Percentiles rank a stretch among this genome's conserved stretches.
Conservation (phyloP, 2,888 invertebrate genomes). For the Camponotus fellah region DNA sequence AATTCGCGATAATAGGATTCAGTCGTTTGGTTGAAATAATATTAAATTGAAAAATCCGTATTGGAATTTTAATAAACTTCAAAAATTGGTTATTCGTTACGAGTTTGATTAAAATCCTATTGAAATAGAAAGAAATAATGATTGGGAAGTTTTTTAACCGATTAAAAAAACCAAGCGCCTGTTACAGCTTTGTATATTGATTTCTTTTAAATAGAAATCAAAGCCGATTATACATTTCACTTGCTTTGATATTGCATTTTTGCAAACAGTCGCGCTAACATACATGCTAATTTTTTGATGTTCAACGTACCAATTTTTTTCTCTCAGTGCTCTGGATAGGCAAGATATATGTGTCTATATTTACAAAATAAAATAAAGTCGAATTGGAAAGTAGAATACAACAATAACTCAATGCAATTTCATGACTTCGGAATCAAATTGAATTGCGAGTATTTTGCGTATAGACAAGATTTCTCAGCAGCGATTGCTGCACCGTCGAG, state of each 20-base stretch:
- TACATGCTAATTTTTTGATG: conserved; percentile 45
- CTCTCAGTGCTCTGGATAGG: background rate
- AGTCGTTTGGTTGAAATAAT: conserved; percentile 45
- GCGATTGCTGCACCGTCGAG: background rate
- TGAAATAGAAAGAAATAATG: conserved; percentile 53
- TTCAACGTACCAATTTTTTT: conserved; percentile 10
- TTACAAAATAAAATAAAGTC: conserved; percentile 22
- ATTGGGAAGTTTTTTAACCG: conserved; percentile 45
- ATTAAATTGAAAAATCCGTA: conserved; percentile 52
- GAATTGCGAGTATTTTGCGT: conserved; percentile 2
- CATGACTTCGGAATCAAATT: background rate
- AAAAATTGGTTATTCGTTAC: conserved; percentile 56
- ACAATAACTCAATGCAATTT: background rate
- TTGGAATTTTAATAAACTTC: conserved; percentile 57
- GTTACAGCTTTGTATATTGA: conserved; percentile 48
- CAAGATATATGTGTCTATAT: background rate
- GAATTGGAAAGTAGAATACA: background rate
- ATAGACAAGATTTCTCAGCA: background rate
- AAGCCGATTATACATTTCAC: conserved; percentile 54
- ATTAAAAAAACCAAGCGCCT: conserved; percentile 50
- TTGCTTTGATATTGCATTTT: conserved; percentile 48
- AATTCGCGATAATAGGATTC: conserved; percentile 44
- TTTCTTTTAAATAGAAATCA: conserved; percentile 58
- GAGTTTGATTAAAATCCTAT: conserved; percentile 54
- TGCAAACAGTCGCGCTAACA: conserved; percentile 33